Percentiles rank a stretch among this genome's conserved stretches.
phyloP scores from a whole-genome alignment of 1,140 invertebrate species.

The Triops cancriformis region DNA sequence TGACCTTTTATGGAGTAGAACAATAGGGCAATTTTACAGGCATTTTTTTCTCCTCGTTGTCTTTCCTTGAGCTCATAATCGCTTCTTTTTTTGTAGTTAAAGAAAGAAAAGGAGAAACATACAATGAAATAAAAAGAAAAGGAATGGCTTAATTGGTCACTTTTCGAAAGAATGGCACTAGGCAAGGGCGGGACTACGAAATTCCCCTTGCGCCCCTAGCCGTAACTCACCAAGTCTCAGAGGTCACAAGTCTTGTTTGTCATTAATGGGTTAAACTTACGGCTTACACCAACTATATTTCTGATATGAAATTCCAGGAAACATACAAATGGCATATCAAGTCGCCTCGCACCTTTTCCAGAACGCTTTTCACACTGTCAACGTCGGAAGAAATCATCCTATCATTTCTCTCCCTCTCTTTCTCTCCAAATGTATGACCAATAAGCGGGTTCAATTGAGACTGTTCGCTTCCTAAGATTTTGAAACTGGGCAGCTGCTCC shows the following conservation, averaged over 20 bases:
- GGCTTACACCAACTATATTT: not conserved
- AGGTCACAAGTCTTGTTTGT: not conserved
- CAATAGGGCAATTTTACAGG: not conserved
- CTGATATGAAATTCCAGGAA: not conserved
- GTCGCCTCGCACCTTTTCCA: not conserved
- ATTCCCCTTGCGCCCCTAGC: not conserved
- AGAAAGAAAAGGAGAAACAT: not conserved
- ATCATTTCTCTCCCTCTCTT: no score
- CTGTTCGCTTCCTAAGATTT: not conserved
- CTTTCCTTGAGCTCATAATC: not conserved
- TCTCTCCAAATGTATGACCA: not conserved
- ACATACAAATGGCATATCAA: not conserved
- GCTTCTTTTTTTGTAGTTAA: not conserved
- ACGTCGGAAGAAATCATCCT: not conserved
- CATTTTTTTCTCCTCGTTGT: not conserved
- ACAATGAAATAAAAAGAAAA: not conserved
- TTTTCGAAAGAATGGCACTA: not conserved
- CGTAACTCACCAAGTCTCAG: not conserved
- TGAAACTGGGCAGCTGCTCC: not conserved
- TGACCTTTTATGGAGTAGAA: conserved; percentile 11
- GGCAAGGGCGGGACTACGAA: not conserved
- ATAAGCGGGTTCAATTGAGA: not conserved
- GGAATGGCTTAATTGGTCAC: not conserved
- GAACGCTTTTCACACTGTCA: not conserved
- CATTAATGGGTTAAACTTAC: not conserved